phyloP scores from a whole-genome alignment of 2,113 vertebrate genomes.

The Mohoua ochrocephala region DNA sequence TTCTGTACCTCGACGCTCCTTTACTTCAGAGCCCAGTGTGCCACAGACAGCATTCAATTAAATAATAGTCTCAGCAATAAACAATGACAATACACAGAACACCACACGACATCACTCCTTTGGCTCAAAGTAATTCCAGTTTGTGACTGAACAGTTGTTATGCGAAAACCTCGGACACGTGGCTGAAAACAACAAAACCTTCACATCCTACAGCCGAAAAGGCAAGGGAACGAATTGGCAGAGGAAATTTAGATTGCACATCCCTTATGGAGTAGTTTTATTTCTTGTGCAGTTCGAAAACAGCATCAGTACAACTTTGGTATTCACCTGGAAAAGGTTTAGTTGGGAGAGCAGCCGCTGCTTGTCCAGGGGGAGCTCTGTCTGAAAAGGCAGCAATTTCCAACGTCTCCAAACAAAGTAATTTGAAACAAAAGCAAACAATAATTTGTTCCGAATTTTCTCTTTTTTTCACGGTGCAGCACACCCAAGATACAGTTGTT shows the following conservation, averaged over 20 bases:
- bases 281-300: slow-evolving; percentile 13
- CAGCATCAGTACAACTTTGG: slow-evolving; percentile 21
- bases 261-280: background rate
- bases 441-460: background rate
- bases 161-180: background rate
- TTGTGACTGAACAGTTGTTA: background rate
- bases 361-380: background rate
- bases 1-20: background rate
- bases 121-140: background rate
- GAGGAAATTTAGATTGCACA: slow-evolving; percentile 11
- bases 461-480: background rate
- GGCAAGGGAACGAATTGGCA: background rate
- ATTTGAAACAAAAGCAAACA: background rate
- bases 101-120: background rate
- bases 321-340: background rate
- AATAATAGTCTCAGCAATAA: background rate
- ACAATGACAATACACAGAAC: background rate
- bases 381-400: background rate
- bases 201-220: background rate
- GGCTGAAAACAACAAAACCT: background rate
- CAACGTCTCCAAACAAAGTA: background rate
- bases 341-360: background rate
- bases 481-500: background rate
- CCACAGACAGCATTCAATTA: slow-evolving; percentile 14
- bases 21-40: background rate